Percentiles rank a stretch among this genome's conserved stretches.
Conservation (phyloP, 2,888 invertebrate species). For the Cybosia mesomella region DNA sequence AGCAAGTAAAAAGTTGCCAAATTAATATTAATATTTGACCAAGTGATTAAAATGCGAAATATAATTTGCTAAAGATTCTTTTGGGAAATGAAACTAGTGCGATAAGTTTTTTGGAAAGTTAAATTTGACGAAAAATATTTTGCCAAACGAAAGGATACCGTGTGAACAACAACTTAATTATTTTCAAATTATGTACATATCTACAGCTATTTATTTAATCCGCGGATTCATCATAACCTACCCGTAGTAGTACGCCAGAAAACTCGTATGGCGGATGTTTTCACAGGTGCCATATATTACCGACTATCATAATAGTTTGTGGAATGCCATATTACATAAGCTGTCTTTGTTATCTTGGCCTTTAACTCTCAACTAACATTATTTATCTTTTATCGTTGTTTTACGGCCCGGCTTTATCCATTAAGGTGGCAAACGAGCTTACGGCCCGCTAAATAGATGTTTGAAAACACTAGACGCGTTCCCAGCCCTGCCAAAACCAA, state of each 20-base stretch:
- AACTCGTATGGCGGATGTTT: constrained; percentile 49
- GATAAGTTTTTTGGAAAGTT: no score
- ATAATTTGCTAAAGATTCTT: no score
- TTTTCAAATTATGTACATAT: neutral
- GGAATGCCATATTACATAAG: constrained; percentile 48
- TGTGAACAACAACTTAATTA: neutral
- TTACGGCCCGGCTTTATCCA: no score
- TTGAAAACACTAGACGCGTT: neutral
- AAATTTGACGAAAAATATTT: no score
- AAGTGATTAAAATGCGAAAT: no score
- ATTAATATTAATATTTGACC: no score
- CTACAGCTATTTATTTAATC: neutral
- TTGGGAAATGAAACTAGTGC: no score
- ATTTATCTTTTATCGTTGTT: constrained; percentile 1
- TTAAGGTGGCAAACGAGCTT: neutral
- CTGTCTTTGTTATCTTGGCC: constrained; percentile 50
- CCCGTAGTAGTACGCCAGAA: constrained; percentile 1
- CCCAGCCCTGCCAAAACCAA: neutral
- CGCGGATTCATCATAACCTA: neutral
- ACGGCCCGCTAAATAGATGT: neutral
- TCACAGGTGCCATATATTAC: constrained; percentile 54
- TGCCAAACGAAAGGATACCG: no score
- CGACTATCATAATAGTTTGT: constrained; percentile 53
- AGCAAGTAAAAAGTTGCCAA: no score
- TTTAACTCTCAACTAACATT: constrained; percentile 24